Conservation (phyloP, 2,888 invertebrate genomes). For the Theretra japonica region DNA sequence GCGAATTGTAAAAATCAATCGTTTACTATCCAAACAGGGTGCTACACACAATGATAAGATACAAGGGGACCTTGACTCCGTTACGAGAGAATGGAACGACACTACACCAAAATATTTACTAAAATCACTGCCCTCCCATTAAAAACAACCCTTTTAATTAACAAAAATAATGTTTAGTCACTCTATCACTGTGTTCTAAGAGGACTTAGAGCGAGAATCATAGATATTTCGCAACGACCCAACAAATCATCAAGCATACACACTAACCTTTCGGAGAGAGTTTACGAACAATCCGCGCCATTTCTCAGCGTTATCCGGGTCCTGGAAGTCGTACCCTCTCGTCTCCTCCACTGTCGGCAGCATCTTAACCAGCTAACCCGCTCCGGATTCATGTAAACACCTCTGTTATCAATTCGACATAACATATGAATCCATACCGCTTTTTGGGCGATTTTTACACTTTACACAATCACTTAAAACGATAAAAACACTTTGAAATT, state of each 20-base stretch:
- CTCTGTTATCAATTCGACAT: conserved; percentile 65
- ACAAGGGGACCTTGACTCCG: conserved; percentile 33
- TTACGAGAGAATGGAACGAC: conserved; percentile 13
- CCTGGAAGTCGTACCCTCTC: conserved; percentile 92
- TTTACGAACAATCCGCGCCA: conserved; percentile 96
- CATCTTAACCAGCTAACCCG: conserved; percentile 72
- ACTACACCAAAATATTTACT: conserved; percentile 21
- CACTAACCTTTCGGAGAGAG: conserved; percentile 92
- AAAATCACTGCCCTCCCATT: not conserved
- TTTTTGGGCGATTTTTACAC: conserved; percentile 56
- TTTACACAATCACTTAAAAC: conserved; percentile 48
- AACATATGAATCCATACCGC: conserved; percentile 64
- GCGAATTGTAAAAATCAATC: conserved; percentile 32
- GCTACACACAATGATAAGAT: conserved; percentile 27
- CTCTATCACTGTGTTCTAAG: not conserved
- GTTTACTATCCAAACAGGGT: conserved; percentile 31
- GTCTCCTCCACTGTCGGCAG: conserved; percentile 83
- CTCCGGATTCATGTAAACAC: conserved; percentile 64
- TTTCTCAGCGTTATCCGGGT: conserved; percentile 94
- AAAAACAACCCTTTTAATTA: not conserved
- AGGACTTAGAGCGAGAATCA: not conserved
- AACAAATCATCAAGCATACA: conserved; percentile 33
- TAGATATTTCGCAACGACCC: conserved; percentile 25
- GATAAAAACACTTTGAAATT: conserved; percentile 43
- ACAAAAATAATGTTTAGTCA: not conserved